Evolutionary conservation across 2,797 vertebrate genomes (phyloP).

Genomic region (Sebastolobus altivelis): DNA sequence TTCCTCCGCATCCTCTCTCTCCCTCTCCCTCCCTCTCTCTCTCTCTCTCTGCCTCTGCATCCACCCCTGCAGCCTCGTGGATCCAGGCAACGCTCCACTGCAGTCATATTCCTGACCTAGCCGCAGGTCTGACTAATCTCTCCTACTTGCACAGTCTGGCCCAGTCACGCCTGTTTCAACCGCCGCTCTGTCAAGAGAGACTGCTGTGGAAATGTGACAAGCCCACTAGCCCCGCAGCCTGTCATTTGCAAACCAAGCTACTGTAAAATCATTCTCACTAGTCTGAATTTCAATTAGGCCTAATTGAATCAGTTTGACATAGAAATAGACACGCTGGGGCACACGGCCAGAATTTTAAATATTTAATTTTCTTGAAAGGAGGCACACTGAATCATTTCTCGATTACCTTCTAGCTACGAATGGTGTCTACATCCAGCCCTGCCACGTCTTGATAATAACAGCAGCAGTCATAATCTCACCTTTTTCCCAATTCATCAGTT

Average conservation of each 20-base stretch:
- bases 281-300: conserved; percentile 41
- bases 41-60: conserved; percentile 50
- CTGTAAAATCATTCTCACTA: conserved; percentile 40
- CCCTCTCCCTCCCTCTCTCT: conserved; percentile 8
- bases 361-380: conserved; percentile 4
- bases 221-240: conserved; percentile 42
- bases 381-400: conserved; percentile 4
- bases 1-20: conserved; percentile 39
- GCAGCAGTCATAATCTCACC: conserved; percentile 10
- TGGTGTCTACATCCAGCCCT: background rate
- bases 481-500: background rate
- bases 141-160: conserved; percentile 47
- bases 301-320: conserved; percentile 35
- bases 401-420: conserved; percentile 9
- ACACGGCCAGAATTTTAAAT: conserved; percentile 24
- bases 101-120: conserved; percentile 67
- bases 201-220: conserved; percentile 53
- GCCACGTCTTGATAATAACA: conserved; percentile 4
- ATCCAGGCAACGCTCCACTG: conserved; percentile 57
- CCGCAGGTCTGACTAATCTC: conserved; percentile 61
- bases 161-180: conserved; percentile 55
- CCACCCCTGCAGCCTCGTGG: conserved; percentile 70
- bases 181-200: conserved; percentile 23
- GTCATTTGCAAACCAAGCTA: conserved; percentile 42
- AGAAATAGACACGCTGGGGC: conserved; percentile 30